Evolutionary conservation across 2,888 invertebrate genomes (phyloP), one percentile per base, ranked within the genome.

Genomic region (Lithophane ornitopus): DNA sequence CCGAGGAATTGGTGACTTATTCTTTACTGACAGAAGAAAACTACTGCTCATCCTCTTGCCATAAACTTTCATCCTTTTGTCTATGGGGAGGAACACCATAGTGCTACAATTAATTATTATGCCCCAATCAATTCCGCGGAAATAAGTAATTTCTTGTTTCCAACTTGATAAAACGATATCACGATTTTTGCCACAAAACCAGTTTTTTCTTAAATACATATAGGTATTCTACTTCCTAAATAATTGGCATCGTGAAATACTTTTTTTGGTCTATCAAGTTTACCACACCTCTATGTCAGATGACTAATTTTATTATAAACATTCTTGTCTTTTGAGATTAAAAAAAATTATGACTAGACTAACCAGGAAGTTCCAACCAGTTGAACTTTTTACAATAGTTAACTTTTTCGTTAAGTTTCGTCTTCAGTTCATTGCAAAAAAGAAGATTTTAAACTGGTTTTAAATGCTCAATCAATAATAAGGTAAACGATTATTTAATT

Each of bases 361-460:
- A 14, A 78, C 28, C 73, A 83, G 81, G 81, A 81, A 81, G 61
- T 72, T 0, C 0, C 34, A 39, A 68, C 63, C 49, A 34, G 72
- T 66, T 52, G 12, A 69, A 41, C 14, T 69, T 80, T 82, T 82
- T 79, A 52, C 56, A 52, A 52, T 44, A n/a, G n/a, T 8, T 39
- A 28, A 1, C 11, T 67, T 81, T 74, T 58, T 56, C 0, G 6
- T 61, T 6, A 3, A 16, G 11, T 14, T n/a, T 16, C 58, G 11
- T 68, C 67, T 59, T 58, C 26, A 16, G 14, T 46, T 58, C 14
- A 68, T 58, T 22, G 9, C 34, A 76, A 67, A 52, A 63, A 69
- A 1, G 19, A 1, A 26, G 22, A 8, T 26, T 44, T 22, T 7
- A 46, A 75, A 75, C 41, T 19, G 22, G 46, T 28, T 49, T 41